These are phyloP conservation scores for Aporophyla lueneburgensis DNA, from an alignment of 2,888 invertebrate species.

Conservation along the genomic window DNA sequence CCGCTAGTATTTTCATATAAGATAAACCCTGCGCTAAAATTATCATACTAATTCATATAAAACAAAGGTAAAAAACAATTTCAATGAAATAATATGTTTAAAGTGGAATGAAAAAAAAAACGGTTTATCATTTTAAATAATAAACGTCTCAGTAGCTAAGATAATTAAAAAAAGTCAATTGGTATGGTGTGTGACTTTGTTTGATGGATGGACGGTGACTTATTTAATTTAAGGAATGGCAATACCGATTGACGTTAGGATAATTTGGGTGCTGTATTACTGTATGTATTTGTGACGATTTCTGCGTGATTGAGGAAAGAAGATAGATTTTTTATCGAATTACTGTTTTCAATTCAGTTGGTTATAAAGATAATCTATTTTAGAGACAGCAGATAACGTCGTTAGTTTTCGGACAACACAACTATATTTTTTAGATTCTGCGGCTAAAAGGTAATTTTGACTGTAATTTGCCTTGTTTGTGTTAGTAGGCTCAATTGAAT, in stretches of 20 bases:
- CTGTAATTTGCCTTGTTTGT: conserved; percentile 61
- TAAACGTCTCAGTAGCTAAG: too few relatives aligned
- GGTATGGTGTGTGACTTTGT: too few relatives aligned
- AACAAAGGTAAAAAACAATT: too few relatives aligned
- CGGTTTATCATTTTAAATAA: too few relatives aligned
- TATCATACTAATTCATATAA: too few relatives aligned
- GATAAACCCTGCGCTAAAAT: too few relatives aligned
- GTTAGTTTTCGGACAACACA: conserved; percentile 54
- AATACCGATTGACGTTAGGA: conserved; percentile 44
- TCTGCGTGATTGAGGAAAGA: conserved; percentile 65
- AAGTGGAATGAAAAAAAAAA: too few relatives aligned
- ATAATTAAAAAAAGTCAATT: not conserved
- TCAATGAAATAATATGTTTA: too few relatives aligned
- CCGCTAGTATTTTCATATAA: too few relatives aligned
- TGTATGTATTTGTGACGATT: conserved; percentile 27
- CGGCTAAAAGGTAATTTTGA: conserved; percentile 58
- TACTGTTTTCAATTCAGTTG: conserved; percentile 50
- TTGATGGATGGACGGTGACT: not conserved
- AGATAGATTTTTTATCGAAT: conserved; percentile 50
- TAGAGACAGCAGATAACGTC: conserved; percentile 45
- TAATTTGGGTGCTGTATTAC: conserved; percentile 46
- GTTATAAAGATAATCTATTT: conserved; percentile 53
- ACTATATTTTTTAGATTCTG: conserved; percentile 32
- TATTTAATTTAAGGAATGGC: conserved; percentile 14
- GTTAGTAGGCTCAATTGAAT: conserved; percentile 30